A percentile compares a stretch with the other conserved stretches of the same genome.
Evolutionary conservation across 2,113 vertebrate genomes (phyloP).

Genomic region (Prietella phreatophila): DNA sequence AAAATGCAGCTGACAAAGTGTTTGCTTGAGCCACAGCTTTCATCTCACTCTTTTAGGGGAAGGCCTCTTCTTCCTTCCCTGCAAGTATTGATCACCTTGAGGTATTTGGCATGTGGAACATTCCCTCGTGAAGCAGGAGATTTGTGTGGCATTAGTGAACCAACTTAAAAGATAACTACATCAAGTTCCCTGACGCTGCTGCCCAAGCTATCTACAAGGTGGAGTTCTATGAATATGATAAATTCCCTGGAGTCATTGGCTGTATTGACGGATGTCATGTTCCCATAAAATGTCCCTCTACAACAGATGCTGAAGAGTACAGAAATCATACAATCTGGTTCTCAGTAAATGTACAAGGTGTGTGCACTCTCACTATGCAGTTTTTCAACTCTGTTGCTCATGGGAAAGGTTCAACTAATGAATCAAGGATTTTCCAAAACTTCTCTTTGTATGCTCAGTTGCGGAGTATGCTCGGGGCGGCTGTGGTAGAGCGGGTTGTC

Average conservation of each 20-base stretch:
- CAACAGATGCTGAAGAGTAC: slow-evolving; percentile 25
- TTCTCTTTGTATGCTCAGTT: slow-evolving; percentile 35
- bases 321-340: slow-evolving; percentile 23
- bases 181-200: slow-evolving; percentile 28
- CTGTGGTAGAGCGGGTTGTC: too few relatives aligned
- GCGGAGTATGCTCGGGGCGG: too few relatives aligned
- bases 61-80: too few relatives aligned
- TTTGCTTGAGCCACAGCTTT: too few relatives aligned
- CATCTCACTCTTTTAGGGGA: too few relatives aligned
- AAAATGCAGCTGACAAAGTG: too few relatives aligned
- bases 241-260: slow-evolving; percentile 10
- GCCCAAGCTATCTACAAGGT: slow-evolving; percentile 24
- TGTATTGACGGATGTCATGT: slow-evolving; percentile 19
- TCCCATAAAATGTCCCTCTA: slow-evolving; percentile 15
- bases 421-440: slow-evolving; percentile 35
- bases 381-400: slow-evolving; percentile 41
- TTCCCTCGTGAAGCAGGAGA: background rate
- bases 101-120: too few relatives aligned
- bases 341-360: slow-evolving; percentile 34
- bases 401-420: slow-evolving; percentile 35
- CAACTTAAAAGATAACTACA: slow-evolving; percentile 14
- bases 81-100: too few relatives aligned
- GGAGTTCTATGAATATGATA: slow-evolving; percentile 25
- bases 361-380: slow-evolving; percentile 22
- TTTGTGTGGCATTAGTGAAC: slow-evolving; percentile 22